A percentile compares a stretch with the other conserved stretches of the same genome.
phyloP scores from a whole-genome alignment of 2,888 invertebrate genomes.

The Entomobrya proxima region DNA sequence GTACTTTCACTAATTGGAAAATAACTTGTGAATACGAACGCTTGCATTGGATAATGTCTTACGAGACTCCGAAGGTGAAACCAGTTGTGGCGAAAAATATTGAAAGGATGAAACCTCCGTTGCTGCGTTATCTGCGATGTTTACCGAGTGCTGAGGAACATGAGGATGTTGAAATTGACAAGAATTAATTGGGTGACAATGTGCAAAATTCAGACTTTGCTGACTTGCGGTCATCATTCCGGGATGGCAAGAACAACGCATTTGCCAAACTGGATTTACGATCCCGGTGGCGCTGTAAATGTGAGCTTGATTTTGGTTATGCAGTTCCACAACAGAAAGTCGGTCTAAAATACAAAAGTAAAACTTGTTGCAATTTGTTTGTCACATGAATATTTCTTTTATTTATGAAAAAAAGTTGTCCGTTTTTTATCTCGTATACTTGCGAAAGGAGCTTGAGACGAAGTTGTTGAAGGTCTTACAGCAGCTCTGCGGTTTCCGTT shows the following conservation, averaged over 20 bases:
- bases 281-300: conserved; percentile 20
- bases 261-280: conserved; percentile 43
- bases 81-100: conserved; percentile 31
- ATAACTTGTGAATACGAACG: background rate
- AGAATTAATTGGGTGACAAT: background rate
- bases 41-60: background rate
- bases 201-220: background rate
- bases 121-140: background rate
- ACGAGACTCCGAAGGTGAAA: conserved; percentile 30
- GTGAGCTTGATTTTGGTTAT: background rate
- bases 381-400: background rate
- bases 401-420: background rate
- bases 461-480: conserved; percentile 38
- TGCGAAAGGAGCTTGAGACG: conserved; percentile 15
- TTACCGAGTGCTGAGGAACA: background rate
- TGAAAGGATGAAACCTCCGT: conserved; percentile 8
- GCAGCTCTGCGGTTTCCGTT: conserved; percentile 4
- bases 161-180: background rate
- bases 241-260: conserved; percentile 25
- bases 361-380: background rate
- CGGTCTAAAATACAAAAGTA: background rate
- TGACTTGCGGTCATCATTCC: conserved; percentile 10
- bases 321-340: conserved; percentile 31
- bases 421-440: background rate
- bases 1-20: background rate